Conservation (phyloP, 2,113 vertebrate species). For the Catagonus wagneri region DNA sequence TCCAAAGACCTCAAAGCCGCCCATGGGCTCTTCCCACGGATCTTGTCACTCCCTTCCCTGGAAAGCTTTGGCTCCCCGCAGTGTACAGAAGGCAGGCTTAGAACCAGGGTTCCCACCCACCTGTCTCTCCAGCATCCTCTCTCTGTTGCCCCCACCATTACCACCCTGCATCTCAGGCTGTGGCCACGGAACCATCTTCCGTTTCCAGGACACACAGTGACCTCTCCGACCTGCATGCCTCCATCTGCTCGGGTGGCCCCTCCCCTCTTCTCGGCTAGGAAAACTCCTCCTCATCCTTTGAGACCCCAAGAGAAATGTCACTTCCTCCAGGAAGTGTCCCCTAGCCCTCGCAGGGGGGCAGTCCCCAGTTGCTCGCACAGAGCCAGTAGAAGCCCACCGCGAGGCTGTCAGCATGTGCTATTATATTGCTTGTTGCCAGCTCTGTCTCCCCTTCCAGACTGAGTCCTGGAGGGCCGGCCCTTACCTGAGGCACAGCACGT, state of each 20-base stretch:
- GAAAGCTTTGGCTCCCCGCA: not conserved
- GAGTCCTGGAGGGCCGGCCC: not conserved
- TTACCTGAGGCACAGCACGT: not conserved
- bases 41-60: not conserved
- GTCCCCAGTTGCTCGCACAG: too few species aligned
- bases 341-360: not conserved
- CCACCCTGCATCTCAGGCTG: rapidly evolving
- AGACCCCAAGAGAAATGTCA: not conserved
- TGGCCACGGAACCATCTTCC: not conserved
- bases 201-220: rapidly evolving
- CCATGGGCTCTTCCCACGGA: not conserved
- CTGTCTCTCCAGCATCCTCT: not conserved
- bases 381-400: rapidly evolving
- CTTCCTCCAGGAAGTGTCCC: not conserved
- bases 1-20: not conserved
- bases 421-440: not conserved
- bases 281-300: not conserved
- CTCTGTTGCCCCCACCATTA: rapidly evolving
- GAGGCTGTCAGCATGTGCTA: rapidly evolving
- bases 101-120: not conserved
- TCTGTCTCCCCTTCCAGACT: not conserved
- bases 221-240: not conserved
- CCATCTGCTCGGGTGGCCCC: not conserved
- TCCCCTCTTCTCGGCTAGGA: not conserved
- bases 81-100: not conserved